phyloP scores from a whole-genome alignment of 1,140 invertebrate species.

The Tachypleus tridentatus region DNA sequence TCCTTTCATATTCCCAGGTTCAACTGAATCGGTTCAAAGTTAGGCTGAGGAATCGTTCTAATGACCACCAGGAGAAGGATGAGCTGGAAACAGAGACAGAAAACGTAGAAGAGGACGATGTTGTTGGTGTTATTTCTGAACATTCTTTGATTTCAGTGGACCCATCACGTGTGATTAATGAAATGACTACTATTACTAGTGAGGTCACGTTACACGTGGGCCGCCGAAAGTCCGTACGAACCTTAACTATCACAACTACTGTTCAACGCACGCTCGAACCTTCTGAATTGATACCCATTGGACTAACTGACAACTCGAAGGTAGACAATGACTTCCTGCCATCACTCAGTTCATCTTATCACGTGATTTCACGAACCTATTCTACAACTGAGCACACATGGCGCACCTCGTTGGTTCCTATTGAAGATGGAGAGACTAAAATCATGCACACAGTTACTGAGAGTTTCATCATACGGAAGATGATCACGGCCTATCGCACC shows the following conservation, averaged over 20 bases:
- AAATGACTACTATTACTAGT: slow-evolving; percentile 23
- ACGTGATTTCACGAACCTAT: slow-evolving; percentile 26
- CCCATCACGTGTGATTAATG: slow-evolving; percentile 20
- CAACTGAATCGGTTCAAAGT: slow-evolving; percentile 27
- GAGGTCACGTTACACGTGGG: slow-evolving; percentile 25
- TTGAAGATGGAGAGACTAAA: slow-evolving; percentile 22
- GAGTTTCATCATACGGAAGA: slow-evolving; percentile 27
- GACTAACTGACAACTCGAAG: slow-evolving; percentile 24
- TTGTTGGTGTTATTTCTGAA: no score
- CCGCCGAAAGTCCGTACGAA: slow-evolving; percentile 20
- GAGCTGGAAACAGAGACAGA: background rate
- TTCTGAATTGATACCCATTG: slow-evolving; percentile 40
- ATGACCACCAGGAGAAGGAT: background rate
- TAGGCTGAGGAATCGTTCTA: slow-evolving; percentile 12
- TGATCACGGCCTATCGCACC: slow-evolving; percentile 27
- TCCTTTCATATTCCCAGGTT: slow-evolving; percentile 15
- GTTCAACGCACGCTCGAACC: slow-evolving; percentile 70
- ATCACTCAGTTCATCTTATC: slow-evolving; percentile 13
- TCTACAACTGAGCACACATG: slow-evolving; percentile 25
- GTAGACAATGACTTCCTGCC: slow-evolving; percentile 23
- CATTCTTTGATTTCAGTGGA: slow-evolving; percentile 15
- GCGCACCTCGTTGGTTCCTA: slow-evolving; percentile 25
- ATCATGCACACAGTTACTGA: slow-evolving; percentile 27
- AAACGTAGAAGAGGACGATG: slow-evolving; percentile 13
- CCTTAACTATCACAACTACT: slow-evolving; percentile 43